phyloP scores from a whole-genome alignment of 2,797 vertebrate species.

The Coreius guichenoti region DNA sequence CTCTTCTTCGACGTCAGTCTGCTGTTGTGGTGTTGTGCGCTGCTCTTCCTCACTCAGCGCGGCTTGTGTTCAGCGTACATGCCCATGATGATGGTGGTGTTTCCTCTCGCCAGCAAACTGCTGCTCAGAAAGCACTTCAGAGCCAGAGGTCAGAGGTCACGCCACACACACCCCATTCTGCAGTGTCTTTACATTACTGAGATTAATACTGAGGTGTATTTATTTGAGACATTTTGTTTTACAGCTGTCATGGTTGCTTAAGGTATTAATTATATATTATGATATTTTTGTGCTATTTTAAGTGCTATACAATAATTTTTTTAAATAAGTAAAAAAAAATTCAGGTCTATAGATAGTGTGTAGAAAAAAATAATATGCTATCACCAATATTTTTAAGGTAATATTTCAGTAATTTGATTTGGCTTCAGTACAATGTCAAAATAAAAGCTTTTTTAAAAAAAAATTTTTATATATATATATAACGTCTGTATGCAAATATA shows the following conservation, averaged over 20 bases:
- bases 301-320: neutral
- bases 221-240: neutral
- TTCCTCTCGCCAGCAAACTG: conserved; percentile 87
- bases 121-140: conserved; percentile 83
- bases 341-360: neutral
- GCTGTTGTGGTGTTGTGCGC: conserved; percentile 84
- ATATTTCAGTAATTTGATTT: neutral
- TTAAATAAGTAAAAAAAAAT: no score
- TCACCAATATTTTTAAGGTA: neutral
- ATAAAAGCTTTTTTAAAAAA: no score
- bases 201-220: neutral
- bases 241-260: neutral
- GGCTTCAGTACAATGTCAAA: no score
- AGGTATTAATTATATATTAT: conserved; percentile 1
- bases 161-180: neutral
- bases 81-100: conserved; percentile 90
- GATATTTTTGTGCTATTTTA: neutral
- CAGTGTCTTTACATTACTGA: neutral
- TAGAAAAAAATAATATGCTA: neutral
- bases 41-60: conserved; percentile 83
- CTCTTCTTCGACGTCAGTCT: conserved; percentile 90
- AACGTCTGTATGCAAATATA: neutral
- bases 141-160: conserved; percentile 72
- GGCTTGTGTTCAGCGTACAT: conserved; percentile 92
- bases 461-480: no score